Conservation (phyloP, 2,888 invertebrate genomes). For the Oxyscelio sp. region DNA sequence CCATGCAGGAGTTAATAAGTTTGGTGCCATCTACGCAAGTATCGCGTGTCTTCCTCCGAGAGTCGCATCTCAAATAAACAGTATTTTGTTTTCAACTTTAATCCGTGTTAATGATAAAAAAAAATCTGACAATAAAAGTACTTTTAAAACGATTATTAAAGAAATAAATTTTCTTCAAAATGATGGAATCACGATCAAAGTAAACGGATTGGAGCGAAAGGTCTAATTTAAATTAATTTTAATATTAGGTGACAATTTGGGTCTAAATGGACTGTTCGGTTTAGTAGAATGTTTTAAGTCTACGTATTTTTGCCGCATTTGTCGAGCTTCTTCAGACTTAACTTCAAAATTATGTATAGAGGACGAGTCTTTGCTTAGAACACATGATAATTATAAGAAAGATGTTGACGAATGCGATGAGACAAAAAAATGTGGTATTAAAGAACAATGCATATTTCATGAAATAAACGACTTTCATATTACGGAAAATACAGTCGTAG, state of each 20-base stretch:
- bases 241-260: too few species aligned
- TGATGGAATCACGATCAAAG: constrained; percentile 12
- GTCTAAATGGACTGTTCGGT: constrained; percentile 10
- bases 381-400: constrained; percentile 17
- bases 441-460: constrained; percentile 13
- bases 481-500: constrained; percentile 4
- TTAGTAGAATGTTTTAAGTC: background rate
- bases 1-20: too few species aligned
- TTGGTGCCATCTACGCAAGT: constrained; percentile 4
- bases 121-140: constrained; percentile 5
- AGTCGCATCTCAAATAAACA: background rate
- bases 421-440: background rate
- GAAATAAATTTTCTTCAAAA: constrained; percentile 27
- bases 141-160: constrained; percentile 1
- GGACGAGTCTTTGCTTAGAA: constrained; percentile 10
- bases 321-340: background rate
- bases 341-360: background rate
- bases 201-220: background rate
- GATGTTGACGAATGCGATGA: background rate
- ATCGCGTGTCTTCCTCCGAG: constrained; percentile 9
- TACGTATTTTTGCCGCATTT: constrained; percentile 8
- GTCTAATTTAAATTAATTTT: constrained; percentile 44
- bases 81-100: constrained; percentile 17
- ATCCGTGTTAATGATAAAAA: background rate
- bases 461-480: constrained; percentile 6